A percentile compares a stretch with the other conserved stretches of the same genome.
These are phyloP conservation scores for Trimorus sp. DNA, from an alignment of 2,888 invertebrate species.

Conservation along the genomic window DNA sequence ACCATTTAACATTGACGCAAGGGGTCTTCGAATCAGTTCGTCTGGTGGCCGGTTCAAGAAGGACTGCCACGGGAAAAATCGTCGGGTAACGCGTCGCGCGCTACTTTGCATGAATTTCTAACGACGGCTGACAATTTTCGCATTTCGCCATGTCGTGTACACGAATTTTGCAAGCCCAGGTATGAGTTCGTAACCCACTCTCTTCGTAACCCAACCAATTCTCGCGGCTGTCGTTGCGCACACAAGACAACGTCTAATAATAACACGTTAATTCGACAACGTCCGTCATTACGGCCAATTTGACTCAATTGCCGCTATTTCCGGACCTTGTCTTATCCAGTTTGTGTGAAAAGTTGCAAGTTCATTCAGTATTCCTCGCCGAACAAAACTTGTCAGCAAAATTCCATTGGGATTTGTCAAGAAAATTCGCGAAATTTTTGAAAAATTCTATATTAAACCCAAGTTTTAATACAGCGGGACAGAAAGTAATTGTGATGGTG, in stretches of 20 bases:
- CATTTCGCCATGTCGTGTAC: conserved; percentile 87
- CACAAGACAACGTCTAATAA: conserved; percentile 47
- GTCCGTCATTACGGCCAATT: conserved; percentile 17
- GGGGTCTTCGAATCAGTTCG: conserved; percentile 75
- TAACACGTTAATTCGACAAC: conserved; percentile 31
- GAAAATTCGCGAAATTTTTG: too few relatives aligned
- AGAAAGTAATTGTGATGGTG: too few relatives aligned
- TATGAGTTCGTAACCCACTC: conserved; percentile 78
- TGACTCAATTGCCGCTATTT: not conserved
- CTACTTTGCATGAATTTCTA: conserved; percentile 67
- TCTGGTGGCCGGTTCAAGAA: conserved; percentile 81
- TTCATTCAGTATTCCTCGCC: not conserved
- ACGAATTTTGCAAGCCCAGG: conserved; percentile 90
- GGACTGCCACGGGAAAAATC: conserved; percentile 77
- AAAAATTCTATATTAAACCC: too few relatives aligned
- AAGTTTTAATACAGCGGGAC: too few relatives aligned
- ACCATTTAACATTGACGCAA: conserved; percentile 70
- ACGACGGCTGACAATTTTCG: conserved; percentile 65
- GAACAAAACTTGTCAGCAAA: not conserved
- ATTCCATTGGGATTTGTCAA: too few relatives aligned
- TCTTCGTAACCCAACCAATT: not conserved
- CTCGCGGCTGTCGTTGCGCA: conserved; percentile 22
- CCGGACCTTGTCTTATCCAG: not conserved
- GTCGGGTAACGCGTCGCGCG: conserved; percentile 61
- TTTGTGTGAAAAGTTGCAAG: not conserved